Percentiles rank a stretch among this genome's conserved stretches.
These are phyloP conservation scores for Conus ventricosus DNA, from an alignment of 1,140 invertebrate genomes.

Conservation along the genomic window DNA sequence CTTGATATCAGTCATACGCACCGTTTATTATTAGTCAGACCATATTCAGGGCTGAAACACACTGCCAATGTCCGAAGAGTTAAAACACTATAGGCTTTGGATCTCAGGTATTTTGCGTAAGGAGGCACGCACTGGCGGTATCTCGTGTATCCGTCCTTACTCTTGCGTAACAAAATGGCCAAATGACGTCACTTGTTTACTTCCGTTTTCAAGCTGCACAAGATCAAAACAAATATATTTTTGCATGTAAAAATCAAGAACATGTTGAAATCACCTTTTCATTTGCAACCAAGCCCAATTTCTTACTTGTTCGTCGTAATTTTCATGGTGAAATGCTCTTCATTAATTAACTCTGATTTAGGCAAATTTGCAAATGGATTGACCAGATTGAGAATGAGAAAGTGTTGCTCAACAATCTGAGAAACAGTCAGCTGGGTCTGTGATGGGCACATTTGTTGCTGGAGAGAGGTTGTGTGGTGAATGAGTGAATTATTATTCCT, in stretches of 20 bases:
- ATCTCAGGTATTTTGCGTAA: too few species aligned
- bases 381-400: conserved; percentile 19
- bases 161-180: not conserved
- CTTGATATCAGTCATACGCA: not conserved
- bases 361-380: not conserved
- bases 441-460: too few species aligned
- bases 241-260: too few species aligned
- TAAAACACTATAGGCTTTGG: too few species aligned
- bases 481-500: too few species aligned
- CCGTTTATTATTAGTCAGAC: conserved; percentile 37
- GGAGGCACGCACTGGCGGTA: too few species aligned
- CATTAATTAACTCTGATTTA: not conserved
- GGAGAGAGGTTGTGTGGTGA: too few species aligned
- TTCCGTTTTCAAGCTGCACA: not conserved
- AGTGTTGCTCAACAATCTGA: not conserved
- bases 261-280: not conserved
- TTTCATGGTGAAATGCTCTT: not conserved
- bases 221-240: not conserved
- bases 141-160: too few species aligned
- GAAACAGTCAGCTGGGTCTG: not conserved
- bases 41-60: not conserved
- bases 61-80: too few species aligned
- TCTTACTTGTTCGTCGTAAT: not conserved
- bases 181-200: conserved; percentile 12
- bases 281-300: not conserved